Conservation (phyloP, 2,888 invertebrate genomes). For the Augochlorella aurata region DNA sequence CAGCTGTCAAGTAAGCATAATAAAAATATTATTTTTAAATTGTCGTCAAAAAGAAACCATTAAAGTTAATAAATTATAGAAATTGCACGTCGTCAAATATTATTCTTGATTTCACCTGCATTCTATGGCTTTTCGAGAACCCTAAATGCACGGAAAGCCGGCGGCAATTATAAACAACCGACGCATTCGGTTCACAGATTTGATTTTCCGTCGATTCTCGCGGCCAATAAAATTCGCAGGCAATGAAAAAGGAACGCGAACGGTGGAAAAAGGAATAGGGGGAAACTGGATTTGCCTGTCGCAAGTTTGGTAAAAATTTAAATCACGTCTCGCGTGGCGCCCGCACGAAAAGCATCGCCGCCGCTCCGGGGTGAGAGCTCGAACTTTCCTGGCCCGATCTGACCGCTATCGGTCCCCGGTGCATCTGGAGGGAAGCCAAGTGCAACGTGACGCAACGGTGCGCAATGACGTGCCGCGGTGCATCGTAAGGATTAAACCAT, state of each 20-base stretch:
- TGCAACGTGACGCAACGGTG: slow-evolving; percentile 47
- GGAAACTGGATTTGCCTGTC: not conserved
- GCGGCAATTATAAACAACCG: not conserved
- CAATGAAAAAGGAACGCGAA: not conserved
- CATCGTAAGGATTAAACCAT: slow-evolving; percentile 22
- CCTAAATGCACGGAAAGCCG: not conserved
- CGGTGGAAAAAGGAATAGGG: not conserved
- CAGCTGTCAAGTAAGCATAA: no score
- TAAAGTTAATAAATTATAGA: no score
- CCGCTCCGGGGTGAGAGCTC: not conserved
- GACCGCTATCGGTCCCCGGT: slow-evolving; percentile 36
- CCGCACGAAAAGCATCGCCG: not conserved
- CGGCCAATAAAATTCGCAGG: not conserved
- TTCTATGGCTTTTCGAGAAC: no score
- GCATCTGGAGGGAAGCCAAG: slow-evolving; percentile 51
- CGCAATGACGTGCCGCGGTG: slow-evolving; percentile 48
- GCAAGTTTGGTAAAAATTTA: slow-evolving; percentile 34
- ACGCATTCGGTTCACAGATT: not conserved
- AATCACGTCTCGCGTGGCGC: slow-evolving; percentile 35
- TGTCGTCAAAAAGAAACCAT: no score
- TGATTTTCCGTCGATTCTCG: not conserved
- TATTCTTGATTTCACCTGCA: no score
- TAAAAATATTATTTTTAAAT: no score
- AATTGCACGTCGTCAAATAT: no score
- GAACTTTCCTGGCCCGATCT: slow-evolving; percentile 45